Evolutionary conservation across 2,797 vertebrate genomes (phyloP).

Genomic region (Sciurus carolinensis): DNA sequence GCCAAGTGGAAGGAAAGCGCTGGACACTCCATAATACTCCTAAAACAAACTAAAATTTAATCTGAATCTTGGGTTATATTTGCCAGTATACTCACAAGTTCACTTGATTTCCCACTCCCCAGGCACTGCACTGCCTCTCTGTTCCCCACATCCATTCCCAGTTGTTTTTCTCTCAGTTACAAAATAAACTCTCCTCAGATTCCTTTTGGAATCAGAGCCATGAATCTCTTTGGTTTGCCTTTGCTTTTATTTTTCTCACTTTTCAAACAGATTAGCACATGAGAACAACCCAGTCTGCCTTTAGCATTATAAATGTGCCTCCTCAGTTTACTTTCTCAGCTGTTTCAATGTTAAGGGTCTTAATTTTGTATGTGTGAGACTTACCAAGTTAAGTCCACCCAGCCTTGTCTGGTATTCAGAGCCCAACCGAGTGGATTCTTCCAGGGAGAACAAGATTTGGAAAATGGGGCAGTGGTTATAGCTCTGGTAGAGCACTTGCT

Average conservation of each 20-base stretch:
- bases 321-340: neutral
- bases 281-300: neutral
- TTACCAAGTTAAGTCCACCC: neutral
- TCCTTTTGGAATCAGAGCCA: neutral
- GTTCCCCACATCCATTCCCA: neutral
- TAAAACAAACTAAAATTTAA: constrained; percentile 23
- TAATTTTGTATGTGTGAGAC: neutral
- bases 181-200: constrained; percentile 10
- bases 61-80: neutral
- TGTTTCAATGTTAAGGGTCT: neutral
- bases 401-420: neutral
- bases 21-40: neutral
- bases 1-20: constrained; percentile 25
- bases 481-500: too few relatives aligned
- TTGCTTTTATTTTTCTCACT: constrained; percentile 56
- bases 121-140: neutral
- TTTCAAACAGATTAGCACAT: constrained; percentile 22
- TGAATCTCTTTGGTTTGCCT: constrained; percentile 14
- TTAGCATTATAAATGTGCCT: neutral
- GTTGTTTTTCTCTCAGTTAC: constrained; percentile 8
- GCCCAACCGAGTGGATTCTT: neutral
- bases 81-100: neutral
- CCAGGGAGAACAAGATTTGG: neutral
- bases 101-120: neutral
- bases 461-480: too few relatives aligned